Conservation (phyloP, 2,888 invertebrate species). For the Resseliella maxima region DNA sequence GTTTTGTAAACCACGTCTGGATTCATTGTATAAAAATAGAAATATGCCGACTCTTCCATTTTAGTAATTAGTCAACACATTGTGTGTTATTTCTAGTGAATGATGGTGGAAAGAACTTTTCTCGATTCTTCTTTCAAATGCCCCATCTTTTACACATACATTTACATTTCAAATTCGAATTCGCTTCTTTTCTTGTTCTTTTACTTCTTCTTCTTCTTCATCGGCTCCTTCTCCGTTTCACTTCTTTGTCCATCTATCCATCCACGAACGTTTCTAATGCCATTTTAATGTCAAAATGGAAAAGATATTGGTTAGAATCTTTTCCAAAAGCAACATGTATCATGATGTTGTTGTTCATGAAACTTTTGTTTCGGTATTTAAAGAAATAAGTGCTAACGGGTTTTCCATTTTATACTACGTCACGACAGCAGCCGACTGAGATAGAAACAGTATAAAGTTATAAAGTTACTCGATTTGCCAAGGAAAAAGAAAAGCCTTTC, state of each 20-base stretch:
- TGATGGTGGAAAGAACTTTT: neutral
- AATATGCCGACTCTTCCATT: conserved; percentile 41
- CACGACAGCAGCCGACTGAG: neutral
- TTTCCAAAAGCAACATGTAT: conserved; percentile 31
- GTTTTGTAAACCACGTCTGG: neutral
- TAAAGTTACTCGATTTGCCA: conserved; percentile 1
- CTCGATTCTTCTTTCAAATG: neutral
- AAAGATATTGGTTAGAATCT: conserved; percentile 50
- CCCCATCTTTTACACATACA: conserved; percentile 1
- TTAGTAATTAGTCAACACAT: conserved; percentile 48
- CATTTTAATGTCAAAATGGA: conserved; percentile 49
- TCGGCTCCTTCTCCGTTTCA: neutral
- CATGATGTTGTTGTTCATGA: conserved; percentile 1
- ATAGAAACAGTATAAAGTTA: neutral
- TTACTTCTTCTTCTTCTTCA: neutral
- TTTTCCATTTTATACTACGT: neutral
- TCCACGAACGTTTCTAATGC: conserved; percentile 25
- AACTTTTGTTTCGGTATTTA: conserved; percentile 48
- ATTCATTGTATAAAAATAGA: conserved; percentile 9
- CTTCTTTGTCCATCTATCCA: neutral
- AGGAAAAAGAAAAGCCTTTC: conserved; percentile 24
- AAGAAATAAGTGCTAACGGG: conserved; percentile 50
- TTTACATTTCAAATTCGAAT: conserved; percentile 25
- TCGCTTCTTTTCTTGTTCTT: neutral
- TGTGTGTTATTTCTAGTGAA: neutral